A percentile compares a stretch with the other conserved stretches of the same genome.
Evolutionary conservation across 2,888 invertebrate species (phyloP).

Genomic region (Ligdia adustata): DNA sequence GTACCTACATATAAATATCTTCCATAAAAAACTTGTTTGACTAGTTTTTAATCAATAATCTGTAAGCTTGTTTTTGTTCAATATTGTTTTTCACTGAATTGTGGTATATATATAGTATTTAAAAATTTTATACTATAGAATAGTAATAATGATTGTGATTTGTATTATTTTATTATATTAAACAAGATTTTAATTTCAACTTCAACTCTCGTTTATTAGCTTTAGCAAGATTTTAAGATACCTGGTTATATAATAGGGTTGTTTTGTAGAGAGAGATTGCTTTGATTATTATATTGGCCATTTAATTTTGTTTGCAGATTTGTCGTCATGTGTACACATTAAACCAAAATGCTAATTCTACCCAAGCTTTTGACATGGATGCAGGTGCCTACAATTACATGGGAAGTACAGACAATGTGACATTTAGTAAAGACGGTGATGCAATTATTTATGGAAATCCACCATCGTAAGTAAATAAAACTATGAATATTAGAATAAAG

Average conservation of each 20-base stretch:
- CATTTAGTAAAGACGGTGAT: constrained; percentile 56
- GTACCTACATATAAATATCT: too few relatives aligned
- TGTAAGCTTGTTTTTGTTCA: neutral
- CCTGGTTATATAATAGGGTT: too few relatives aligned
- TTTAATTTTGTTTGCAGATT: constrained; percentile 58
- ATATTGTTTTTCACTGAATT: neutral
- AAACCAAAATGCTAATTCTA: constrained; percentile 23
- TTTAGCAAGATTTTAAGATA: too few relatives aligned
- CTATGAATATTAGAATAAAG: too few relatives aligned
- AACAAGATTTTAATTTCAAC: too few relatives aligned
- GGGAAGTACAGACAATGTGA: constrained; percentile 51
- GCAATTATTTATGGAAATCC: constrained; percentile 60
- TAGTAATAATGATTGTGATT: too few relatives aligned
- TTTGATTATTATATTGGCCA: too few relatives aligned
- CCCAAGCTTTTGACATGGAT: constrained; percentile 41
- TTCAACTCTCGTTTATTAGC: too few relatives aligned
- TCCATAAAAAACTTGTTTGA: constrained; percentile 22
- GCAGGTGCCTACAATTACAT: constrained; percentile 53
- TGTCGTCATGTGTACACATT: constrained; percentile 56
- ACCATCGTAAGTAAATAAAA: constrained; percentile 73
- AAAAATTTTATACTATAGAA: too few relatives aligned
- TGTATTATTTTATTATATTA: too few relatives aligned
- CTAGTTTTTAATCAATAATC: constrained; percentile 13
- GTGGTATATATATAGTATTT: too few relatives aligned
- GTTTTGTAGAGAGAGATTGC: too few relatives aligned